Conservation (phyloP, 2,888 invertebrate species). For the Acanthoscelides obtectus region DNA sequence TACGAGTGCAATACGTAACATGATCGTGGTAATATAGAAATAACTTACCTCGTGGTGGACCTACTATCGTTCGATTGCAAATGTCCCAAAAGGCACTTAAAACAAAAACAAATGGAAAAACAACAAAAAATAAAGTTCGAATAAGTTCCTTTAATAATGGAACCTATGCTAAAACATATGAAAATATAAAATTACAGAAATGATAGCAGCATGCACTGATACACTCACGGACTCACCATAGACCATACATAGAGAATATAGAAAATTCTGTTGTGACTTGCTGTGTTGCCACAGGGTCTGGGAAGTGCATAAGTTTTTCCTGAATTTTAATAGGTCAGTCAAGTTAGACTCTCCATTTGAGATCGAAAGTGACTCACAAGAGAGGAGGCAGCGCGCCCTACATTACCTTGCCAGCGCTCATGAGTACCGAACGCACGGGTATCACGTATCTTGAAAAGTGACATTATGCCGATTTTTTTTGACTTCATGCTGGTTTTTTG, state of each 20-base stretch:
- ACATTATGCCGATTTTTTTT: too few relatives aligned
- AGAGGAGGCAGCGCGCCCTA: too few relatives aligned
- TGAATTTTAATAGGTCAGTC: too few relatives aligned
- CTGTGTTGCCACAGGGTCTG: not conserved
- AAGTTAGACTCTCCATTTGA: too few relatives aligned
- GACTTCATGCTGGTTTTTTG: too few relatives aligned
- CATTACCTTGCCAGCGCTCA: too few relatives aligned
- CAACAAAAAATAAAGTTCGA: not conserved
- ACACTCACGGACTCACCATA: too few relatives aligned
- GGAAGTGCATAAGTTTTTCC: too few relatives aligned
- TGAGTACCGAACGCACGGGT: too few relatives aligned
- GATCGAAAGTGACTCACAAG: too few relatives aligned
- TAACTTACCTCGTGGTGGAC: not conserved
- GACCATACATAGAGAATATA: not conserved
- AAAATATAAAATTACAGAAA: not conserved
- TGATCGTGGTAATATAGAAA: not conserved
- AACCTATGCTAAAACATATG: not conserved
- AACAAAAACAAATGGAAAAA: not conserved
- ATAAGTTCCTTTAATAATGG: not conserved
- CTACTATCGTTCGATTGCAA: not conserved
- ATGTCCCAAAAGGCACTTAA: not conserved
- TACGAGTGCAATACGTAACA: not conserved
- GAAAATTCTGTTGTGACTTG: not conserved
- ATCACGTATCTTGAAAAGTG: too few relatives aligned
- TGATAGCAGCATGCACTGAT: not conserved